These are phyloP conservation scores for Drosophila gaucha DNA, from an alignment of 2,888 invertebrate genomes.

Conservation along the genomic window DNA sequence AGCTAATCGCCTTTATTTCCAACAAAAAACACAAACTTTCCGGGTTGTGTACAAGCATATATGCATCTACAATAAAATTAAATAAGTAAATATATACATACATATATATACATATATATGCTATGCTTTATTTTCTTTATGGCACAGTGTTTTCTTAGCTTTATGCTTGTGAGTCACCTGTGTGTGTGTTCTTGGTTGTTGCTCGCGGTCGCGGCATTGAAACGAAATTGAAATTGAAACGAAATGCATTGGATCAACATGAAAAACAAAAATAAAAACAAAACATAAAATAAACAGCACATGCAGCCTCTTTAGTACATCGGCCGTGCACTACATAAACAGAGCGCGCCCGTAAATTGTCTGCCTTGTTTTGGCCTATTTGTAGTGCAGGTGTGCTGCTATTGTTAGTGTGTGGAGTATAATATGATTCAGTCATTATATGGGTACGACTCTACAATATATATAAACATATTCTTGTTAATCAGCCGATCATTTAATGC, in stretches of 20 bases:
- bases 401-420: not conserved
- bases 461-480: not conserved
- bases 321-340: constrained; percentile 31
- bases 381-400: not conserved
- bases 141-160: constrained; percentile 49
- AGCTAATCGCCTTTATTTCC: not conserved
- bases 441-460: no score
- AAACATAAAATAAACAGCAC: constrained; percentile 18
- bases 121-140: constrained; percentile 39
- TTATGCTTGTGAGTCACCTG: constrained; percentile 61
- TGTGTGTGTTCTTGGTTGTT: constrained; percentile 20
- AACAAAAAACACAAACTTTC: constrained; percentile 3
- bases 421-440: not conserved
- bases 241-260: constrained; percentile 63
- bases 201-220: constrained; percentile 71
- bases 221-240: constrained; percentile 43
- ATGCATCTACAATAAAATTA: not conserved
- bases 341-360: constrained; percentile 48
- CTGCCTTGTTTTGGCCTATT: constrained; percentile 13
- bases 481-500: no score
- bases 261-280: constrained; percentile 26
- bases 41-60: constrained; percentile 4
- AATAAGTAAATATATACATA: not conserved
- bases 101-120: not conserved
- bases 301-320: constrained; percentile 12